Conservation (phyloP, 2,888 invertebrate genomes). For the Herminia tarsipennalis region DNA sequence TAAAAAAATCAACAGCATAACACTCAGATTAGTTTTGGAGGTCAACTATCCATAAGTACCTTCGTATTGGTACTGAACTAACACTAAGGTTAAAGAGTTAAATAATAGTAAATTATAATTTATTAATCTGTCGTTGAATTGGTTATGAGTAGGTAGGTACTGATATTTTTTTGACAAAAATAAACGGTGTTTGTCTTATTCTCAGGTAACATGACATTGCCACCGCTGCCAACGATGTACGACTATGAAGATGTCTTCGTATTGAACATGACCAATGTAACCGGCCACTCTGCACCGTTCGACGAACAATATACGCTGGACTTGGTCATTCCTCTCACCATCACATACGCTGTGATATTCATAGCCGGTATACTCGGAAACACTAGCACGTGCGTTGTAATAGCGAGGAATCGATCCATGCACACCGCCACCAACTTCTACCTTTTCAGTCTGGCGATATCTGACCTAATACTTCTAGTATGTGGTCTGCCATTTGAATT, state of each 20-base stretch:
- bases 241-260: slow-evolving; percentile 53
- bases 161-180: too few species aligned
- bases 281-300: slow-evolving; percentile 47
- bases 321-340: slow-evolving; percentile 88
- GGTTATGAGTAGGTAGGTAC: too few species aligned
- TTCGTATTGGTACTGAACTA: too few species aligned
- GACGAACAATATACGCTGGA: slow-evolving; percentile 84
- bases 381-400: slow-evolving; percentile 92
- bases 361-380: slow-evolving; percentile 92
- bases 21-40: too few species aligned
- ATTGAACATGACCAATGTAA: slow-evolving; percentile 63
- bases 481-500: slow-evolving; percentile 93
- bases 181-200: slow-evolving; percentile 44
- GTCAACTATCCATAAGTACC: too few species aligned
- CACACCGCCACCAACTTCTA: slow-evolving; percentile 95
- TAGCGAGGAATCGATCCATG: slow-evolving; percentile 91
- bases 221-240: slow-evolving; percentile 59
- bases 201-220: slow-evolving; percentile 58
- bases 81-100: too few species aligned
- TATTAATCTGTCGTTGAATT: too few species aligned
- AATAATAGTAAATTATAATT: too few species aligned
- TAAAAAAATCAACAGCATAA: too few species aligned
- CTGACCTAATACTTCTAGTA: slow-evolving; percentile 90
- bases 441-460: slow-evolving; percentile 91
- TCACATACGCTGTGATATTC: slow-evolving; percentile 89